Percentiles rank a stretch among this genome's conserved stretches.
These are phyloP conservation scores for Pelochelys cantorii DNA, from an alignment of 2,797 vertebrate genomes.

Conservation along the genomic window DNA sequence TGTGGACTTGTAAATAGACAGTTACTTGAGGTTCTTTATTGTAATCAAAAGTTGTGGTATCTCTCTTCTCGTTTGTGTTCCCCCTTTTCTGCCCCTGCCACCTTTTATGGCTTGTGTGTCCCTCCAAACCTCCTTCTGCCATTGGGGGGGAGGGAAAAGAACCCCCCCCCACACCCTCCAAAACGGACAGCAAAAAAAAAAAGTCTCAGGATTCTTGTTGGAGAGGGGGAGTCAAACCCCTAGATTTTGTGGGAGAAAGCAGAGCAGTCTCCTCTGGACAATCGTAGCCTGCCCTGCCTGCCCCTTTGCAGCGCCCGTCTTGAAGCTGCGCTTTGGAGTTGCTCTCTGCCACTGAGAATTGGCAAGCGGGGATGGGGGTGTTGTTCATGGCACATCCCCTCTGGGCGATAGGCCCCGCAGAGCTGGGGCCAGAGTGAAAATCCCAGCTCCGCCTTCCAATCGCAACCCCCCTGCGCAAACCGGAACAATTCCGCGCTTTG, in stretches of 20 bases:
- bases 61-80: neutral
- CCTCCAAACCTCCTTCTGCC: neutral
- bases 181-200: neutral
- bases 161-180: neutral
- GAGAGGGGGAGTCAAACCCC: neutral
- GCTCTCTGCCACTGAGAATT: neutral
- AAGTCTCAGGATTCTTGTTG: constrained; percentile 62
- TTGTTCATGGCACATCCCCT: neutral
- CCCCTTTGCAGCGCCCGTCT: neutral
- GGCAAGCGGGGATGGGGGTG: neutral
- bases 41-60: constrained; percentile 8
- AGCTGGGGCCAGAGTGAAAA: neutral
- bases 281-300: neutral
- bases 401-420: neutral
- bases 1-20: constrained; percentile 47
- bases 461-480: constrained; percentile 32
- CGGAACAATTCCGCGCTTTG: constrained; percentile 47
- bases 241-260: neutral
- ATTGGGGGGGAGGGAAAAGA: neutral
- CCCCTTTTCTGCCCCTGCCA: neutral
- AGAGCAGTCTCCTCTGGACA: neutral
- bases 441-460: neutral
- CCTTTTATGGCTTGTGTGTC: neutral
- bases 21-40: constrained; percentile 29
- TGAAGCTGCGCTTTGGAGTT: neutral